Evolutionary conservation across 1,140 invertebrate species (phyloP), one percentile per base, ranked within the genome.

Genomic region (Linepithema humile): DNA sequence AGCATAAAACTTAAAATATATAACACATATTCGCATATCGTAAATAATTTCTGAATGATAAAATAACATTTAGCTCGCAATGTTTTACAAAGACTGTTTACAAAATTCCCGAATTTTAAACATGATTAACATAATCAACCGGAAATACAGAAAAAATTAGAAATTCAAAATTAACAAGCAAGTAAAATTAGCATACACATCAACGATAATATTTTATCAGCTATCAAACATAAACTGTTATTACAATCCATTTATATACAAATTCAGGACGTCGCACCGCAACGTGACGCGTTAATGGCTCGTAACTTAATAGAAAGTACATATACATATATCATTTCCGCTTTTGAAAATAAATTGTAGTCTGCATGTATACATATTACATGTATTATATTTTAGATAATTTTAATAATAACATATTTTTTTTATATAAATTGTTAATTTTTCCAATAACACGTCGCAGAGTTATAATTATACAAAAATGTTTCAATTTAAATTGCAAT

Each of bases 131-230:
- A n/a, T n/a, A n/a, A n/a, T n/a, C n/a, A n/a, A n/a, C n/a, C n/a
- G n/a, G n/a, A n/a, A n/a, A n/a, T n/a, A n/a, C n/a, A n/a, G n/a
- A n/a, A n/a, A n/a, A n/a, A n/a, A n/a, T n/a, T n/a, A n/a, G 69
- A 38, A 62, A 50, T 40, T 40, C 4, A 20, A 53, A 78, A 32
- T n/a, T 65, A 78, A 53, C 45, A 38, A 23, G 0, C 20, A 48
- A 62, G 29, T 50, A 38, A 77, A 78, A 40, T 69, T 53, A 65
- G 53, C 45, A 48, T n/a, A 26, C n/a, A 9, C 23, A 43, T 67
- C 23, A 53, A 12, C 15, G 23, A 78, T 67, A 15, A 78, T 69
- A 53, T 15, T 78, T 78, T 69, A 78, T 78, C 67, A 48, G 23
- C 26, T 62, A 26, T 38, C 43, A 48, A 78, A 38, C 62, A 38